Evolutionary conservation across 2,113 vertebrate genomes (phyloP).

Genomic region (Rhodinocichla rosea): DNA sequence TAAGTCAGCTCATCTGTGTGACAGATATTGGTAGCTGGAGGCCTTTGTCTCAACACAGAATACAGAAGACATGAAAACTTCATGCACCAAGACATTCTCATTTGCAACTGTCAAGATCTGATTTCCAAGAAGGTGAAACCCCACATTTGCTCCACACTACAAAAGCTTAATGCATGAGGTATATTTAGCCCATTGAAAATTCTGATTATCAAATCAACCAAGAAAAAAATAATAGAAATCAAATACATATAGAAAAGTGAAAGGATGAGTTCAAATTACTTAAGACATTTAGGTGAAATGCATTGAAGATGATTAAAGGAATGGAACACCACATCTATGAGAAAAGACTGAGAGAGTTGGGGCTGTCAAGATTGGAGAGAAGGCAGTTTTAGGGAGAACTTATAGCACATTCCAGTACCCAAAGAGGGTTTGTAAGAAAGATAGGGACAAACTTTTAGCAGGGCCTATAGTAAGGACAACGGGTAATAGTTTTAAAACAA

Average conservation of each 20-base stretch:
- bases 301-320: not conserved
- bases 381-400: not conserved
- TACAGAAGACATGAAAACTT: rapidly evolving
- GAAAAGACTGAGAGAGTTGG: not conserved
- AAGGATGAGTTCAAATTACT: not conserved
- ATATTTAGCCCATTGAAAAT: not conserved
- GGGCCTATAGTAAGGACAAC: not conserved
- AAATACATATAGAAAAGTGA: not conserved
- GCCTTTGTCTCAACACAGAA: not conserved
- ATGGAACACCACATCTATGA: rapidly evolving
- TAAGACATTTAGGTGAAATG: not conserved
- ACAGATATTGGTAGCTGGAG: not conserved
- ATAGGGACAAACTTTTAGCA: not conserved
- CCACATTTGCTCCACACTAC: too few relatives aligned
- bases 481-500: not conserved
- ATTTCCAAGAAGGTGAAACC: not conserved
- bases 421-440: not conserved
- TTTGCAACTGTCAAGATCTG: not conserved
- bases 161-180: not conserved
- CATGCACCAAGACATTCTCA: not conserved
- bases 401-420: not conserved
- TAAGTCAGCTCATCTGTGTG: not conserved
- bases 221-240: not conserved
- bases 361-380: not conserved
- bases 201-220: not conserved